Evolutionary conservation across 2,888 invertebrate genomes (phyloP), one percentile per base, ranked within the genome.

Genomic region (Xiphydria camelus): DNA sequence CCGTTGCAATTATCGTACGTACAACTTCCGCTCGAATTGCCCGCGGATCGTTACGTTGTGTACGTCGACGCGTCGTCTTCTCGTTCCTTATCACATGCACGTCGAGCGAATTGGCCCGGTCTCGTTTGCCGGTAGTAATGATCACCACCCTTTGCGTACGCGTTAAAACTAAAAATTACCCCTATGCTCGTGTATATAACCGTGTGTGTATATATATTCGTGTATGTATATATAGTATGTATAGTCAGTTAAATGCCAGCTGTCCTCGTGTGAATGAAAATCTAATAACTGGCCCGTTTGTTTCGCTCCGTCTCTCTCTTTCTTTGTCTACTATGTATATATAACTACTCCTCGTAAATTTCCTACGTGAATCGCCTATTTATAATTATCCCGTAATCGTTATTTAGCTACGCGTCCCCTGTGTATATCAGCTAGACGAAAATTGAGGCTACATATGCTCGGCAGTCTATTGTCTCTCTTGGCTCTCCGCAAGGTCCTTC

Each of bases 381-480:
- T 23, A 23, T 23, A 23, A 23, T 23, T 23, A 23, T 23, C n/a
- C 6, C 23, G 23, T 23, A 23, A 23, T 23, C n/a, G n/a, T 23
- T 23, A 23, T 23, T 23, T 23, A 23, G n/a, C 23, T 23, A 23
- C 6, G 23, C n/a, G n/a, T 38, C 22, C 21, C 34, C 14, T 39
- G 29, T 39, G 31, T 49, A 46, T 56, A 62, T 65, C 64, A 53
- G 61, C 65, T 69, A 69, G 59, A 64, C 57, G 57, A 66, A 65
- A 70, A 62, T 68, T 67, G 69, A 73, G 67, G 68, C 72, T 73
- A 70, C 61, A 61, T n/a, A 56, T 67, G 67, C 70, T 72, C 73
- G 68, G 73, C 73, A 73, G 73, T 73, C 73, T 73, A 73, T 73
- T 72, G 70, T 73, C 73, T 73, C 73, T 73, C 71, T 65, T 73